A percentile compares a stretch with the other conserved stretches of the same genome.
Evolutionary conservation across 2,797 vertebrate genomes (phyloP).

Genomic region (Galago senegalensis): DNA sequence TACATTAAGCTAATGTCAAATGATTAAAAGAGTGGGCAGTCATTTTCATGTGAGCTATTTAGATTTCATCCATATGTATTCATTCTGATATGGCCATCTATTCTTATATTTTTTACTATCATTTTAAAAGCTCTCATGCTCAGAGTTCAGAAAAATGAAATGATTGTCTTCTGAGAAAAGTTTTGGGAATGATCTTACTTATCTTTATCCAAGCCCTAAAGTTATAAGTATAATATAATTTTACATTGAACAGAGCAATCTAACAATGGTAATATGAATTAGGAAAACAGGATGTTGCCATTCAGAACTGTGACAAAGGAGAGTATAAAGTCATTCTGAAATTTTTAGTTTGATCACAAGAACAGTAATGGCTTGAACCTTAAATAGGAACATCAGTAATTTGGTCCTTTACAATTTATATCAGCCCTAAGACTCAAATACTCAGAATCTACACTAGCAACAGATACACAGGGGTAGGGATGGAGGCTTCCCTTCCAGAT

Average conservation of each 20-base stretch:
- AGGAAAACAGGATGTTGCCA: not conserved
- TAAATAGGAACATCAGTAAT: not conserved
- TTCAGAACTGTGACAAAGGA: constrained; percentile 4
- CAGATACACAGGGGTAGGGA: not conserved
- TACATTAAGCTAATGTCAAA: not conserved
- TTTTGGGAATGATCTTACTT: constrained; percentile 19
- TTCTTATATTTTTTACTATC: not conserved
- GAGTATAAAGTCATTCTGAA: not conserved
- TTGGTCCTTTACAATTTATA: not conserved
- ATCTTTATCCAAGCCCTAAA: constrained; percentile 19
- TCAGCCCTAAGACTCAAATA: not conserved
- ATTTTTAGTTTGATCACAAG: constrained; percentile 33
- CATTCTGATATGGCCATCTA: not conserved
- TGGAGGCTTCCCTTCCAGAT: not conserved
- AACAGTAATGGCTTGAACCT: not conserved
- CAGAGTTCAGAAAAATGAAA: constrained; percentile 47
- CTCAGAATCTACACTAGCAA: not conserved
- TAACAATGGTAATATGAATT: constrained; percentile 24
- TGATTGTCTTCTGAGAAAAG: not conserved
- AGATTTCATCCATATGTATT: not conserved
- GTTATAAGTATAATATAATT: not conserved
- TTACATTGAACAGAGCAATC: constrained; percentile 11
- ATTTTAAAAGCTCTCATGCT: not conserved
- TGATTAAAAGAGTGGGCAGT: not conserved
- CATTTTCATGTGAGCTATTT: constrained; percentile 11